Percentiles rank a stretch among this genome's conserved stretches.
phyloP scores from a whole-genome alignment of 2,888 invertebrate species.

The Campopleginae sp. region DNA sequence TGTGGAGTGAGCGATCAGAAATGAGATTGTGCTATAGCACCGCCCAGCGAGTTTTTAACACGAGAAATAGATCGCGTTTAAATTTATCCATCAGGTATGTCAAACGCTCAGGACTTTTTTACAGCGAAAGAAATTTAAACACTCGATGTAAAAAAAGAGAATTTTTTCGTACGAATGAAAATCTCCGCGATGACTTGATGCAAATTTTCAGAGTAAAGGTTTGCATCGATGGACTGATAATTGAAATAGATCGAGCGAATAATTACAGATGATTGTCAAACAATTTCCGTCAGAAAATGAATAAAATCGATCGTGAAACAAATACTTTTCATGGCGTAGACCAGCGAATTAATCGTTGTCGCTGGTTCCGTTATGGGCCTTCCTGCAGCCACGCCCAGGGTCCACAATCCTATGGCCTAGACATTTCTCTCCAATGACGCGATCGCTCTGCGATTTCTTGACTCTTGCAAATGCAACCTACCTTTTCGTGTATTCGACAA shows the following conservation, averaged over 20 bases:
- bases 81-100: constrained; percentile 1
- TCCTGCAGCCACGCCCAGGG: constrained; percentile 64
- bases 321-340: neutral
- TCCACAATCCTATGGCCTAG: constrained; percentile 62
- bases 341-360: constrained; percentile 31
- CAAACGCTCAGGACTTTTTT: neutral
- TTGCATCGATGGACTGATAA: neutral
- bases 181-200: neutral
- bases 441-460: constrained; percentile 34
- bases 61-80: constrained; percentile 15
- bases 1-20: constrained; percentile 42
- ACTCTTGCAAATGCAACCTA: neutral
- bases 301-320: neutral
- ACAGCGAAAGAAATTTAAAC: neutral
- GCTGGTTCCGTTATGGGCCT: constrained; percentile 41
- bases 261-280: neutral
- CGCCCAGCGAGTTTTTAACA: constrained; percentile 7
- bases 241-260: too few relatives aligned
- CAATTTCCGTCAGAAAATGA: neutral
- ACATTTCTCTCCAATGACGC: constrained; percentile 68
- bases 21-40: constrained; percentile 32
- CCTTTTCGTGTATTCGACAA: neutral
- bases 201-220: neutral
- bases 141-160: neutral
- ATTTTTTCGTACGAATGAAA: neutral